Evolutionary conservation across 2,888 invertebrate genomes (phyloP).

Genomic region (Drosophila prolongata): DNA sequence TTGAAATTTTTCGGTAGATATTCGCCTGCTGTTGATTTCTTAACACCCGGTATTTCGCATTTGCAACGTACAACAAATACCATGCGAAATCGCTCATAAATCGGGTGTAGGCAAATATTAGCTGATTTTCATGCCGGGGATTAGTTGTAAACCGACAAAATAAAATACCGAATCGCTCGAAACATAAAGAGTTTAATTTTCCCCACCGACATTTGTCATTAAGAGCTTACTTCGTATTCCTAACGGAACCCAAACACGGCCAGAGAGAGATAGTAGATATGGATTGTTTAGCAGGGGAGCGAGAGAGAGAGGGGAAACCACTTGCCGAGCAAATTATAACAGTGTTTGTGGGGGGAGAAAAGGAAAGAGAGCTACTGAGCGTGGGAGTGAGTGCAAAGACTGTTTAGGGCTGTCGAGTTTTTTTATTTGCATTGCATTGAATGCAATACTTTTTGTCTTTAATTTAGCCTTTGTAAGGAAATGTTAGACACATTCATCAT

Average conservation of each 20-base stretch:
- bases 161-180: conserved; percentile 17
- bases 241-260: conserved; percentile 20
- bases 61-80: conserved; percentile 80
- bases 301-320: conserved; percentile 6
- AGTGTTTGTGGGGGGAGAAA: background rate
- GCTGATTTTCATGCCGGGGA: conserved; percentile 19
- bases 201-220: conserved; percentile 17
- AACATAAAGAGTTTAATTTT: conserved; percentile 34
- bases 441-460: too few relatives aligned
- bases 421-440: too few relatives aligned
- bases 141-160: conserved; percentile 27
- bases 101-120: conserved; percentile 70
- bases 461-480: too few relatives aligned
- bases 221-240: conserved; percentile 20
- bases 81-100: conserved; percentile 68
- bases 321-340: conserved; percentile 23
- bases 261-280: background rate
- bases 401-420: conserved; percentile 15
- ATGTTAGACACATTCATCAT: too few relatives aligned
- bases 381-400: conserved; percentile 7
- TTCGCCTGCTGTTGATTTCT: conserved; percentile 69
- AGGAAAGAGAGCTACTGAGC: background rate
- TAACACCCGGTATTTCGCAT: conserved; percentile 79
- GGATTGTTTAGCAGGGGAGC: background rate
- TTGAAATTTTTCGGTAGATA: conserved; percentile 20